A percentile compares a stretch with the other conserved stretches of the same genome.
phyloP scores from a whole-genome alignment of 2,888 invertebrate species.

The Caenorhabditis sp. region DNA sequence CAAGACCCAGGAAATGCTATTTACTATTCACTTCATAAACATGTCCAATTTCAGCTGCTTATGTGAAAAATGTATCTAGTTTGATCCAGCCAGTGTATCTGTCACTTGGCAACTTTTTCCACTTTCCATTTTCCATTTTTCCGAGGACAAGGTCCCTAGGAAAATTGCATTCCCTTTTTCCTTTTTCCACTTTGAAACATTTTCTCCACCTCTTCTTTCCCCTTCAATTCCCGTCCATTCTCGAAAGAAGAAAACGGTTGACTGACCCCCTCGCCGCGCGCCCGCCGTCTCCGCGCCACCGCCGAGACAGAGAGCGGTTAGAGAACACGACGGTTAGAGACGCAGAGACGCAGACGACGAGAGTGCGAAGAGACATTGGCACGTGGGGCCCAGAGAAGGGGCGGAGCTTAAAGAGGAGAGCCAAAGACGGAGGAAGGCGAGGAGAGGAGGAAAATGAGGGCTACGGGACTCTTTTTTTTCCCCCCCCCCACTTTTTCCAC shows the following conservation, averaged over 20 bases:
- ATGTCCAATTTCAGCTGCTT: no score
- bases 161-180: constrained; percentile 8
- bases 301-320: neutral
- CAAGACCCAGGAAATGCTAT: no score
- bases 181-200: constrained; percentile 29
- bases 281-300: neutral
- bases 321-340: neutral
- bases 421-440: neutral
- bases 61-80: constrained; percentile 16
- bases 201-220: no score
- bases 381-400: constrained; percentile 1
- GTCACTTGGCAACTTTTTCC: no score
- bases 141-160: no score
- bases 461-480: neutral
- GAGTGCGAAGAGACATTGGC: constrained; percentile 23
- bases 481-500: neutral
- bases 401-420: neutral
- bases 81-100: neutral
- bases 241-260: no score
- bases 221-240: no score
- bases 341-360: constrained; percentile 20
- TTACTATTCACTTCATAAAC: no score
- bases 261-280: constrained; percentile 35
- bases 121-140: no score
- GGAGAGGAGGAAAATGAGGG: neutral